phyloP scores from a whole-genome alignment of 2,888 invertebrate genomes.

The Caradrina clavipalpis region DNA sequence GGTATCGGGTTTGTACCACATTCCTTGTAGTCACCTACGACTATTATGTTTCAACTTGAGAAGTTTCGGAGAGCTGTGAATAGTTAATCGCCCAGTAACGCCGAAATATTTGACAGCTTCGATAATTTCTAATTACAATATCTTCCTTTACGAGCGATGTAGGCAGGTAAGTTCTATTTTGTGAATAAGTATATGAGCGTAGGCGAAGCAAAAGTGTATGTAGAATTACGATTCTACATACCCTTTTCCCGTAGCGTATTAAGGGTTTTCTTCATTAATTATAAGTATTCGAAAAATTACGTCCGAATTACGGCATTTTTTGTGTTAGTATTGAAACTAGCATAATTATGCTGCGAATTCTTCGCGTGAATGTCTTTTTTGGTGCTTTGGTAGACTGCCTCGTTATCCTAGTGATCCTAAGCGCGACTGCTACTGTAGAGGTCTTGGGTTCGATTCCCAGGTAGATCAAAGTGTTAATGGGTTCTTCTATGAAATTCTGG shows the following conservation, averaged over 20 bases:
- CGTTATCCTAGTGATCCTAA: too few species aligned
- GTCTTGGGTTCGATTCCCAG: too few species aligned
- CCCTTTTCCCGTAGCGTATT: neutral
- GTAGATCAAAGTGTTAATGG: too few species aligned
- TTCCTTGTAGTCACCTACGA: neutral
- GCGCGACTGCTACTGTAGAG: too few species aligned
- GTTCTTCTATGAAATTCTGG: too few species aligned
- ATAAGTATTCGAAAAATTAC: too few species aligned
- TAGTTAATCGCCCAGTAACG: slow-evolving; percentile 12
- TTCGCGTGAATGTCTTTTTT: too few species aligned
- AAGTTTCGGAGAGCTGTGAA: slow-evolving; percentile 17
- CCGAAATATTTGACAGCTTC: slow-evolving; percentile 5
- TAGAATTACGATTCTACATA: too few species aligned
- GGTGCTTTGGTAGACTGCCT: too few species aligned
- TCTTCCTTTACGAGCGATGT: neutral
- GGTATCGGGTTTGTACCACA: neutral
- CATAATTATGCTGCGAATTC: too few species aligned
- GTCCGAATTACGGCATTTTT: too few species aligned
- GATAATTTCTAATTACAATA: neutral
- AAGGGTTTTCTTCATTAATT: neutral
- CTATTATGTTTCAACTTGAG: slow-evolving; percentile 24
- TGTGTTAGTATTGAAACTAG: too few species aligned
- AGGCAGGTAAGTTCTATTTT: neutral
- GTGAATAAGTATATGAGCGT: neutral
- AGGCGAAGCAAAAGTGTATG: neutral